Conservation (phyloP, 2,888 invertebrate species). For the Clunio marinus region DNA sequence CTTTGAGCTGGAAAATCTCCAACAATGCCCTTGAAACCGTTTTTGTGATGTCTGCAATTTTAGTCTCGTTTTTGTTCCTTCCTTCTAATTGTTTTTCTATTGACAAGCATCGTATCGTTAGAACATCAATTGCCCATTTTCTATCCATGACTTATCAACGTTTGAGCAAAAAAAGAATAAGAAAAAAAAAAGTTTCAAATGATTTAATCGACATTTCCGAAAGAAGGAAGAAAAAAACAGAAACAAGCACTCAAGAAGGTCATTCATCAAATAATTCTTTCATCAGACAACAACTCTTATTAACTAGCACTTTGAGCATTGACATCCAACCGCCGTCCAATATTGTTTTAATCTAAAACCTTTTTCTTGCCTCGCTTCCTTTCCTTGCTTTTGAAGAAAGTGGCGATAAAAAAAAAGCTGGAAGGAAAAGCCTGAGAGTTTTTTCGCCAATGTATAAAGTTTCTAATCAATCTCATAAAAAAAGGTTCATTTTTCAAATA, state of each 20-base stretch:
- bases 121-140: no score
- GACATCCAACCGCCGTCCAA: not conserved
- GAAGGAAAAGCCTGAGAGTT: not conserved
- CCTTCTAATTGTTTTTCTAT: no score
- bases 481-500: constrained; percentile 22
- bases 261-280: no score
- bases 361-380: not conserved
- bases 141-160: no score
- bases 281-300: no score
- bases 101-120: no score
- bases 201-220: no score
- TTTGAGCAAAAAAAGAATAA: no score
- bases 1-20: not conserved
- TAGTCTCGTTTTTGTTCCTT: not conserved
- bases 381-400: not conserved
- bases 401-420: not conserved
- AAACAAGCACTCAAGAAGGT: no score
- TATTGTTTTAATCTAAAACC: no score
- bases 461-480: constrained; percentile 27
- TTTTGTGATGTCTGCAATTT: not conserved
- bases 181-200: no score
- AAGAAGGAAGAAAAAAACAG: no score
- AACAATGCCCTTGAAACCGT: not conserved
- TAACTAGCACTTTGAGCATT: not conserved
- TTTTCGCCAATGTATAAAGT: not conserved